Base-by-base conservation (phyloP, 2,888 invertebrate species). In the Trichogramma evanescens region DNA sequence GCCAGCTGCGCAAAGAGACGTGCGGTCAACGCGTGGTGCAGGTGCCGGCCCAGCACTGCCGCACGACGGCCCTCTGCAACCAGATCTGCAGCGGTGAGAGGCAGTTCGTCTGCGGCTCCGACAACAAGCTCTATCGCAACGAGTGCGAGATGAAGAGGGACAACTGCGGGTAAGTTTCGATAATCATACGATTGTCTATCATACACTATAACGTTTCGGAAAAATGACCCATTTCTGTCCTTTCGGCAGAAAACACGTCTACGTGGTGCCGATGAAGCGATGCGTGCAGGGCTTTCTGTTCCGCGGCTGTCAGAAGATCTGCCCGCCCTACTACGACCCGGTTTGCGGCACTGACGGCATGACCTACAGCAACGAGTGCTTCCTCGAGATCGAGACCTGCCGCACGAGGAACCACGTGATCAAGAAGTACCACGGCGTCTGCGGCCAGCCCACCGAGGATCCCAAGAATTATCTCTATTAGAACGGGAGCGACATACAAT, bases 351-450 rank as follows among this genome's bases (percentile, higher is more conserved):
- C 89, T 3, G 95, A 95, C 74, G 86, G 86, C 63, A 91, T 89
- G 82, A 95, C 95, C 0, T 95, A 95, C 83, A 91, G 93, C 73
- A 95, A 95, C 80, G 89, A 89, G 68, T 95, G 95, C 78, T 91
- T 94, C 83, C 80, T 95, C 70, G 89, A 91, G 74, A 89, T 93
- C 79, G 94, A 95, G 79, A 93, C 92, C 71, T 95, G 93, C 76
- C 85, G 91, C 72, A 89, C 91, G 68, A 84, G 90, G 75, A 87
- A 88, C 70, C 78, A 88, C 68, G 91, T 93, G 51, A 83, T 85
- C 66, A 83, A 90, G 76, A 88, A 88, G 72, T 86, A 92, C 72
- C 84, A 90, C 73, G 93, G 93, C 52, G 88, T 91, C 38, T 93
- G 93, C 79, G 88, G 92, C 54, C 88, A 91, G 66, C 93, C 93